Base-by-base conservation (phyloP, 1,140 invertebrate genomes). In the Drosophila paulistorum region DNA sequence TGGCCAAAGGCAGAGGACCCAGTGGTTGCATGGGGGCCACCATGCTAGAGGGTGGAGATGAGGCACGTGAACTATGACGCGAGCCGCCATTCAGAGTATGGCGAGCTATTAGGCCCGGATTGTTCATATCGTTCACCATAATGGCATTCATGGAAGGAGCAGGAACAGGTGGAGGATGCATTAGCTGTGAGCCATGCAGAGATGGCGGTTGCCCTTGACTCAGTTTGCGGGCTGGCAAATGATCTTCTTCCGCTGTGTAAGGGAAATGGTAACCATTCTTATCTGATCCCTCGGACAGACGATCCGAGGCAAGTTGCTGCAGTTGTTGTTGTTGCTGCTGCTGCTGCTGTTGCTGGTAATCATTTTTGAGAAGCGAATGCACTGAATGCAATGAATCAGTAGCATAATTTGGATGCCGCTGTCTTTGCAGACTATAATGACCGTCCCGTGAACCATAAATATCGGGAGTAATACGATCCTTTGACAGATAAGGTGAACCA, bases 251-350 rank as follows among this genome's bases (percentile, higher is more conserved):
- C 3, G 93, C 94, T 33, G 95, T 96, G 77, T 96, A 96, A 0
- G 96, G 96, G 78, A 96, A 96, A 60, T 95, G 91, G 91, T 96
- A 97, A 92, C 96, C 96, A 76, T 96, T 96, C 61, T 95, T 95
- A 48, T 96, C 96, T 1, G 96, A 96, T 1, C 94, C 93, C 68
- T 96, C 96, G 0, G 95, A 96, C 89, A 94, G 93, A 13, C 94
- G 91, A 71, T 95, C 95, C 13, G 90, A 94, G 64, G 93, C 26
- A 3, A 39, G 37, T 11, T 39, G 37, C 37, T 13, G 94, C 90
- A 90, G 94, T 93, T 94, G 95, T 93, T 86, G 94, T 89, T 91
- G 95, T 78, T 82, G 94, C 48, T 93, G 93, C 17, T 93, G 82
- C 90, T 90, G 94, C 93, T 94, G 95, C 93, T 87, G 94, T 89